Evolutionary conservation across 2,888 invertebrate species (phyloP).

Genomic region (Nomada ferruginata): DNA sequence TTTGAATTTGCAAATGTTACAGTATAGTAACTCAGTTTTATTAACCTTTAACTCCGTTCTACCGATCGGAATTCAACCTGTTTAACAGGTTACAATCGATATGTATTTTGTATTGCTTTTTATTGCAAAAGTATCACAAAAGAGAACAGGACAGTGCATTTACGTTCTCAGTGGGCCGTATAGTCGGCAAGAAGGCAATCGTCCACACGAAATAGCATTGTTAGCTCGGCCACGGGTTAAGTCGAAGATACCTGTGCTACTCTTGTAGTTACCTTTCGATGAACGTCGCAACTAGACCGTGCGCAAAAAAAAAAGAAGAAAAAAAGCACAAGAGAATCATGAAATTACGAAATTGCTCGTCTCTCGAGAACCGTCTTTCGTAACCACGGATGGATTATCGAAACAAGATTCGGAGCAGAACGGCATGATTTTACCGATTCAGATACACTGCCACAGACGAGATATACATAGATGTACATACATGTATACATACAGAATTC

Average conservation of each 20-base stretch:
- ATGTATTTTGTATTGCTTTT: no score
- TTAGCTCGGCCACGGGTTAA: conserved; percentile 51
- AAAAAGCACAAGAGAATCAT: conserved; percentile 28
- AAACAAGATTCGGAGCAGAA: conserved; percentile 70
- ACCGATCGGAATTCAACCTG: no score
- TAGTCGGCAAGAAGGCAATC: conserved; percentile 25
- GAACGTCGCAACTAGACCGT: conserved; percentile 72
- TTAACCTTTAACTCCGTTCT: no score
- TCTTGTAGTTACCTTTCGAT: conserved; percentile 52
- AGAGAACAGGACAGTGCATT: no score
- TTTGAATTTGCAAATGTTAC: no score
- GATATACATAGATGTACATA: no score
- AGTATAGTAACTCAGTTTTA: no score
- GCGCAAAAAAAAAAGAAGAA: conserved; percentile 49
- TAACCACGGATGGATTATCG: conserved; percentile 30
- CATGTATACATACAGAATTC: no score
- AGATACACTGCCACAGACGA: no score
- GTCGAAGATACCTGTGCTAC: conserved; percentile 63
- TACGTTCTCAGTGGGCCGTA: neutral
- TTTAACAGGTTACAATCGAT: no score
- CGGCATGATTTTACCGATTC: conserved; percentile 55
- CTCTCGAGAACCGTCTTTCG: conserved; percentile 23
- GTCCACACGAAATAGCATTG: conserved; percentile 55
- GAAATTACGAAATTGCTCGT: conserved; percentile 49
- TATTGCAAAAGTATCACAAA: no score